These are phyloP conservation scores for Setipinna tenuifilis DNA, from an alignment of 2,797 vertebrate species.

Conservation along the genomic window DNA sequence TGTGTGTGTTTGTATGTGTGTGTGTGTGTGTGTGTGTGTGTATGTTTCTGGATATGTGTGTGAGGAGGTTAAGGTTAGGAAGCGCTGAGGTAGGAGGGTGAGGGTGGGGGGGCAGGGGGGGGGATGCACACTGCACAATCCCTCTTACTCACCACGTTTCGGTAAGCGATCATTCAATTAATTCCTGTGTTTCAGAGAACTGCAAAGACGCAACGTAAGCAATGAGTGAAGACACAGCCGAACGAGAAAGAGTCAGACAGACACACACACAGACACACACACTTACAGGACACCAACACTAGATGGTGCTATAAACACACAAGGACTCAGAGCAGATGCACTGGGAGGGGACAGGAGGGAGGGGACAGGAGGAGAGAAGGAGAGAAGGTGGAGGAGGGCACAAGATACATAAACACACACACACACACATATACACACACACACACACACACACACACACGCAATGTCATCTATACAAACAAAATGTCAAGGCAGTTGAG, in stretches of 20 bases:
- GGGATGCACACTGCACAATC: conserved; percentile 61
- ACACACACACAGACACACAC: conserved; percentile 24
- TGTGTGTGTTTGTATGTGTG: neutral
- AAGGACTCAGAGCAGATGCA: conserved; percentile 63
- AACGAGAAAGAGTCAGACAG: conserved; percentile 69
- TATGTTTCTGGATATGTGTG: neutral
- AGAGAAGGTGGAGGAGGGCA: conserved; percentile 53
- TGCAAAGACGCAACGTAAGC: conserved; percentile 78
- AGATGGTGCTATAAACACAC: conserved; percentile 61
- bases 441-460: neutral
- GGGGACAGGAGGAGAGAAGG: conserved; percentile 63
- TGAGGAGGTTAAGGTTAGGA: conserved; percentile 14
- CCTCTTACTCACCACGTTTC: conserved; percentile 79
- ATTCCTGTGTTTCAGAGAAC: conserved; percentile 85
- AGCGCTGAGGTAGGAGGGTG: conserved; percentile 29
- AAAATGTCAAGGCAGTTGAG: neutral
- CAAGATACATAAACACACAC: conserved; percentile 14
- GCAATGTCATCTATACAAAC: neutral
- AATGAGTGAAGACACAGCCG: conserved; percentile 60
- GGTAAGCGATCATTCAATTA: conserved; percentile 82
- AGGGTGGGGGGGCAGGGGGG: conserved; percentile 38
- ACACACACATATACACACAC: neutral
- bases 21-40: conserved; percentile 4
- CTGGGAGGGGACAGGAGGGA: conserved; percentile 62
- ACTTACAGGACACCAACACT: conserved; percentile 55